Evolutionary conservation across 2,888 invertebrate genomes (phyloP), one percentile per base, ranked within the genome.

Genomic region (Diogma glabrata): DNA sequence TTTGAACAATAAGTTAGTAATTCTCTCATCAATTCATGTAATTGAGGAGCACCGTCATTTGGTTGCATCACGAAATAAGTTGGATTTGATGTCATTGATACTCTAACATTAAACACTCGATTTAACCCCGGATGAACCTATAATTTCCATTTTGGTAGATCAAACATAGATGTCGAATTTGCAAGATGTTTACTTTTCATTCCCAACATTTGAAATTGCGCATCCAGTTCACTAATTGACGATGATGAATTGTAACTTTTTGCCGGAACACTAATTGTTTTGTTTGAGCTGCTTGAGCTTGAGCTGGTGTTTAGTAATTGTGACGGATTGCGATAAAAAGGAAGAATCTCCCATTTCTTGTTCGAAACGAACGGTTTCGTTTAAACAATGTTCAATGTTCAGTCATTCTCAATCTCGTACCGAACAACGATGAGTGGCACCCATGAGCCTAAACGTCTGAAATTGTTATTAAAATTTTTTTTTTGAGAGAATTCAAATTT

Each of bases 81-180:
- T 3, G 89, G 88, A 74, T 81, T 84, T 4, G 87, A 83, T 1
- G 86, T 84, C 72, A 84, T 79, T 1, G 84, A 78, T 51, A 88
- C 74, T 61, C 77, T 76, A 12, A 88, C 81, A 61, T 85, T 82
- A 61, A 85, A 83, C 61, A 74, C 81, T 26, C 74, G 67, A 3
- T 76, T 79, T 38, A 57, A 26, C 2, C 60, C 59, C 7, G 67
- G 67, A n/a, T n/a, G n/a, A n/a, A n/a, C 30, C 10, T n/a, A 30
- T n/a, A n/a, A 3, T 4, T n/a, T 8, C 30, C 10, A 30, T n/a
- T 30, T 30, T 6, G 30, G 30, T 30, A 30, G n/a, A 8, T 30
- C 30, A 30, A n/a, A 30, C n/a, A n/a, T 30, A n/a, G 30, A n/a
- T 3, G 10, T 10, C n/a, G 10, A n/a, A 3, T 8, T 8, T 4